phyloP scores from a whole-genome alignment of 2,888 invertebrate genomes.

The Monopis laevigella region DNA sequence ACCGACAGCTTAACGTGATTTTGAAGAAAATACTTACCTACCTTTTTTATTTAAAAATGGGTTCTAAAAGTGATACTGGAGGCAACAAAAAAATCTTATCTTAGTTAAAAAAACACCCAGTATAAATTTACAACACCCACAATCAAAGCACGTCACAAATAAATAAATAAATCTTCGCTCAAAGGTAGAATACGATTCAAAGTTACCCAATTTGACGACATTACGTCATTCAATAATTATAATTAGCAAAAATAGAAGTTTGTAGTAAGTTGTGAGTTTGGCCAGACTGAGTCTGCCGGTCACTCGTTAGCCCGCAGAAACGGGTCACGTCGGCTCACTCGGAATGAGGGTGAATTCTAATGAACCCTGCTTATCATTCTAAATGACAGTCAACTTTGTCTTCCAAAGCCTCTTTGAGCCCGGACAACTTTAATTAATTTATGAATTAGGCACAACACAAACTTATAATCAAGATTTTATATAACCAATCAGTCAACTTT shows the following conservation, averaged over 20 bases:
- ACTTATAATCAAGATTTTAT: conserved; percentile 14
- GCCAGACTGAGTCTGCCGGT: conserved; percentile 7
- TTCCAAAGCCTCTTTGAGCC: conserved; percentile 22
- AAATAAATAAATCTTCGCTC: no score
- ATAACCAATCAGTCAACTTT: conserved; percentile 11
- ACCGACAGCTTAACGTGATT: no score
- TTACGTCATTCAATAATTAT: no score
- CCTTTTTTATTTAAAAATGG: no score
- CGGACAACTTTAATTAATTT: conserved; percentile 56
- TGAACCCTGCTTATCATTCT: conserved; percentile 55
- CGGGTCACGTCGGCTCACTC: conserved; percentile 15
- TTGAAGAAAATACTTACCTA: no score
- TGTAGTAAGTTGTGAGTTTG: not conserved
- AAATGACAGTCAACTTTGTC: conserved; percentile 40
- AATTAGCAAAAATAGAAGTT: conserved; percentile 10
- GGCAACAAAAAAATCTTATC: no score
- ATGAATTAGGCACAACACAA: conserved; percentile 40
- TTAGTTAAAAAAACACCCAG: no score
- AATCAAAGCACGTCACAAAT: no score
- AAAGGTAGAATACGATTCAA: no score
- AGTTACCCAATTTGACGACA: no score
- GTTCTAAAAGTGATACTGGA: no score
- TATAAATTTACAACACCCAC: no score
- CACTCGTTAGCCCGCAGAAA: conserved; percentile 33
- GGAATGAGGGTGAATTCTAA: conserved; percentile 36